A percentile compares a stretch with the other conserved stretches of the same genome.
Evolutionary conservation across 2,888 invertebrate species (phyloP).

Genomic region (Troilus luridus): DNA sequence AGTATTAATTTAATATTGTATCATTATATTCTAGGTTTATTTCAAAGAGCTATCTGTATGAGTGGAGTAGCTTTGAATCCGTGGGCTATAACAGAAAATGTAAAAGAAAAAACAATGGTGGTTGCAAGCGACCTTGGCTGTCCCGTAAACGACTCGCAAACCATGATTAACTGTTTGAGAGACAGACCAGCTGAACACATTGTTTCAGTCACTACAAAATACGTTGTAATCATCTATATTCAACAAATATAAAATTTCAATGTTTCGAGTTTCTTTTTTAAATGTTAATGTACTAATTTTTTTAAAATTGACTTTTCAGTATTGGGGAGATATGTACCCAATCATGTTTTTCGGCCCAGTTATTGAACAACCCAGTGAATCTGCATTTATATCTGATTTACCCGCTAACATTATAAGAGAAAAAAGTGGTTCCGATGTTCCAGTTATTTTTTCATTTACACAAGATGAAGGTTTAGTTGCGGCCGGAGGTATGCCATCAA

Average conservation of each 20-base stretch:
- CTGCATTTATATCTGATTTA: slow-evolving; percentile 23
- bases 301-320: not conserved
- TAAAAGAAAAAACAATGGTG: slow-evolving; percentile 75
- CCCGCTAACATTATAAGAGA: not conserved
- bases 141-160: slow-evolving; percentile 71
- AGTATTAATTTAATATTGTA: not conserved
- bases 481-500: too few species aligned
- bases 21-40: slow-evolving; percentile 74
- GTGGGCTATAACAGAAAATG: slow-evolving; percentile 74
- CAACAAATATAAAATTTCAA: not conserved
- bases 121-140: slow-evolving; percentile 78
- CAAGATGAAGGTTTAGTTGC: not conserved
- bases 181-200: slow-evolving; percentile 75
- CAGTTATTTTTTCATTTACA: not conserved
- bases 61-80: slow-evolving; percentile 80
- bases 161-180: slow-evolving; percentile 77
- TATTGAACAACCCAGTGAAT: not conserved
- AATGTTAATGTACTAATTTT: not conserved
- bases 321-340: not conserved
- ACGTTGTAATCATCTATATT: slow-evolving; percentile 70
- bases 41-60: slow-evolving; percentile 77
- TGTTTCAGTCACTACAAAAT: slow-evolving; percentile 70
- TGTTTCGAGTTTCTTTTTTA: not conserved
- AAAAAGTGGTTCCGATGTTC: slow-evolving; percentile 19
- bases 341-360: not conserved